These are phyloP conservation scores for Zygothrica quintamaculata DNA, from an alignment of 2,888 invertebrate genomes.

Conservation along the genomic window DNA sequence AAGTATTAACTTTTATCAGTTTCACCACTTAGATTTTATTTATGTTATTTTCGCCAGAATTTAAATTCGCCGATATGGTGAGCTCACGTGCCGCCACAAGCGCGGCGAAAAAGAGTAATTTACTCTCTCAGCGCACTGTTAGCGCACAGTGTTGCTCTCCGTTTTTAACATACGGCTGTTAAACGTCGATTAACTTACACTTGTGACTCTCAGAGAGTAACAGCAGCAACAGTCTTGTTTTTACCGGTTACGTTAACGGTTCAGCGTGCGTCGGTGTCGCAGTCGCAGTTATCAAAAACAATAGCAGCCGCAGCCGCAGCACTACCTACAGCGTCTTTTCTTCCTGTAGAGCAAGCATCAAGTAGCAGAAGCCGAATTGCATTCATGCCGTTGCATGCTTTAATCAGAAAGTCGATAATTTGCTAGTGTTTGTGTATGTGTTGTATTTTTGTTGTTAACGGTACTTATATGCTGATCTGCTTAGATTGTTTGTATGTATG, in stretches of 20 bases:
- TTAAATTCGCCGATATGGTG: conserved; percentile 38
- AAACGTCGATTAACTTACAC: conserved; percentile 35
- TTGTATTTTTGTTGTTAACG: conserved; percentile 7
- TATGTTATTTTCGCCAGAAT: conserved; percentile 10
- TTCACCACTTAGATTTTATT: conserved; percentile 21
- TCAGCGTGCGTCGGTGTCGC: conserved; percentile 38
- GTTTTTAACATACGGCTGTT: conserved; percentile 45
- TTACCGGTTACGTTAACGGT: conserved; percentile 57
- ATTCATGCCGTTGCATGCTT: conserved; percentile 17
- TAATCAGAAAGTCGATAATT: conserved; percentile 14
- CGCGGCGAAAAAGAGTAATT: conserved; percentile 21
- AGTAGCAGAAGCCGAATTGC: conserved; percentile 14
- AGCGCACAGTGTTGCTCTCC: conserved; percentile 25
- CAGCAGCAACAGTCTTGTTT: conserved; percentile 60
- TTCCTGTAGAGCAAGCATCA: conserved; percentile 11
- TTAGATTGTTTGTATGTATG: conserved; percentile 14
- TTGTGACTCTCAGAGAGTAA: conserved; percentile 50
- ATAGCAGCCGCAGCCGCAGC: conserved; percentile 14
- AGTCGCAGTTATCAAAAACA: conserved; percentile 24
- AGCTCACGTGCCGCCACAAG: not conserved
- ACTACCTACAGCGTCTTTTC: conserved; percentile 22
- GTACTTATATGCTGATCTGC: conserved; percentile 13
- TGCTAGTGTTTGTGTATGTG: conserved; percentile 9
- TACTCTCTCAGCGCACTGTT: conserved; percentile 17
- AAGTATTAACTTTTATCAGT: conserved; percentile 30